Evolutionary conservation across 2,888 invertebrate genomes (phyloP).

Genomic region (Rugalucina vietnamica): DNA sequence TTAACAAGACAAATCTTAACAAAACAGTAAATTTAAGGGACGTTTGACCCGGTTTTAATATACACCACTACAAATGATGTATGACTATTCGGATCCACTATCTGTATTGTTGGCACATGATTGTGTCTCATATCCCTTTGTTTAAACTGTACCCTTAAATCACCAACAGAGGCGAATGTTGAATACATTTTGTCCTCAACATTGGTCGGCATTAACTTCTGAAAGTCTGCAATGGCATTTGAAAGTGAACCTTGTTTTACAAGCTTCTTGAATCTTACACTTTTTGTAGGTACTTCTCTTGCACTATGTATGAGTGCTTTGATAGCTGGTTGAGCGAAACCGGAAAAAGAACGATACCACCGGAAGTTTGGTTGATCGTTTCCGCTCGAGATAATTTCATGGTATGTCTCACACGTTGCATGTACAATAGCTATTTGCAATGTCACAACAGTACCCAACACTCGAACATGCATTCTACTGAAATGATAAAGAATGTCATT

Average conservation of each 20-base stretch:
- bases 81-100: background rate
- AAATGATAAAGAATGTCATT: no score
- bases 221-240: background rate
- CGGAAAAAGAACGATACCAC: background rate
- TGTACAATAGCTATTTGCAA: no score
- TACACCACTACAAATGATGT: background rate
- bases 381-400: background rate
- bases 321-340: background rate
- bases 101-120: background rate
- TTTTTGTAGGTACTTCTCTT: background rate
- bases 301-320: background rate
- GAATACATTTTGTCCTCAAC: background rate
- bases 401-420: no score
- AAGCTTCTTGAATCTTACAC: background rate
- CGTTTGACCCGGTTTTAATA: background rate
- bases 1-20: no score
- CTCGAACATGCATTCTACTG: no score
- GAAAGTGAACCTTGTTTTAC: background rate
- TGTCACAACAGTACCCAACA: no score
- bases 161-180: background rate
- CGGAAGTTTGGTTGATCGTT: background rate
- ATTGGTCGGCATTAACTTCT: background rate
- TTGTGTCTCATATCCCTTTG: background rate
- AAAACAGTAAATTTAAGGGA: background rate
- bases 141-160: background rate